These are phyloP conservation scores for Elysia chlorotica DNA, from an alignment of 1,140 invertebrate species.

Conservation along the genomic window DNA sequence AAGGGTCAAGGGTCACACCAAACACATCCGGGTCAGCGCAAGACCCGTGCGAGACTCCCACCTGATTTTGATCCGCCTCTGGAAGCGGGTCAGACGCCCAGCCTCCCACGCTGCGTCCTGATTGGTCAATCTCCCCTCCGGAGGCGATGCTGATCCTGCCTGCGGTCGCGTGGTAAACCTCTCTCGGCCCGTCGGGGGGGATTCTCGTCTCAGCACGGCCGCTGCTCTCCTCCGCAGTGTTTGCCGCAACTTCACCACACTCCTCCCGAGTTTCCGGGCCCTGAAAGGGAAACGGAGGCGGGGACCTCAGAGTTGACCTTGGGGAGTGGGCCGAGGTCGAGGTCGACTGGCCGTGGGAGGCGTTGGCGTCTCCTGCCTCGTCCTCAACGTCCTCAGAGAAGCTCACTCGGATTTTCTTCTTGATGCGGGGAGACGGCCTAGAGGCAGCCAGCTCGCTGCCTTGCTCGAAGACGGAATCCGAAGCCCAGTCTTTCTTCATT, in stretches of 20 bases:
- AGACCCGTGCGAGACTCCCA: neutral
- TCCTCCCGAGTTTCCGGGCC: conserved; percentile 3
- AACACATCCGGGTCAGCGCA: no score
- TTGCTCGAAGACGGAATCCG: no score
- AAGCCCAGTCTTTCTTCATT: no score
- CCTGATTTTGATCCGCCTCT: neutral
- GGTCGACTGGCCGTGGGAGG: neutral
- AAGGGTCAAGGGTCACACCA: no score
- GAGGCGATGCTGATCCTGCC: conserved; percentile 42
- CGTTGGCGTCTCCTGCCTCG: conserved; percentile 7
- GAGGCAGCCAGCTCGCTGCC: no score
- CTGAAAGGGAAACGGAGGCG: neutral
- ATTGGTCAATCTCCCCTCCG: conserved; percentile 21
- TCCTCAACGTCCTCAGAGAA: conserved; percentile 21
- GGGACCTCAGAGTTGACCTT: neutral
- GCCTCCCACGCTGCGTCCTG: no score
- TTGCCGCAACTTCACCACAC: conserved; percentile 2
- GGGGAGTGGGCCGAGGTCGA: neutral
- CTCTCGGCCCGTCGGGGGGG: conserved; percentile 23
- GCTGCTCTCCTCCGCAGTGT: neutral
- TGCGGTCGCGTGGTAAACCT: conserved; percentile 42
- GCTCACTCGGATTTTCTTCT: conserved; percentile 19
- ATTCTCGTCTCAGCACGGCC: neutral
- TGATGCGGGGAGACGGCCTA: no score
- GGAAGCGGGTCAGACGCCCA: neutral